phyloP scores from a whole-genome alignment of 2,888 invertebrate genomes.

The Megalurothrips usitatus region DNA sequence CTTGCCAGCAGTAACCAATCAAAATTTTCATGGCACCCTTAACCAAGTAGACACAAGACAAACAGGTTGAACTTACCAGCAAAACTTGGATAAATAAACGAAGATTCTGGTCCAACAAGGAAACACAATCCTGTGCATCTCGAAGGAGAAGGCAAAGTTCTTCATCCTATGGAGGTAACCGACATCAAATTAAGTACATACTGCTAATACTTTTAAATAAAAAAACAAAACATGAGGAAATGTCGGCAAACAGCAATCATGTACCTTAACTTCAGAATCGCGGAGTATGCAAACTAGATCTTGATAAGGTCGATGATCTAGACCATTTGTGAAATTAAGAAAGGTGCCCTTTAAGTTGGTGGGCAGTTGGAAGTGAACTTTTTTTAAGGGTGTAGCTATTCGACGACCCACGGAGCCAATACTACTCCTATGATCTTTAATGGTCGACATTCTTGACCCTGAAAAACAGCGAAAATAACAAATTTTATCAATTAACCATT shows the following conservation, averaged over 20 bases:
- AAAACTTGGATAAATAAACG: slow-evolving; percentile 57
- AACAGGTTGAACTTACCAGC: slow-evolving; percentile 43
- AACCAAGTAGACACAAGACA: background rate
- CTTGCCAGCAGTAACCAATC: background rate
- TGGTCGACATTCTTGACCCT: background rate
- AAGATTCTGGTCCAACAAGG: slow-evolving; percentile 55
- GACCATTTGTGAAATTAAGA: slow-evolving; percentile 46
- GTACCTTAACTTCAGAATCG: slow-evolving; percentile 49
- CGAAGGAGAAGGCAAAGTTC: slow-evolving; percentile 54
- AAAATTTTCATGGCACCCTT: too few species aligned
- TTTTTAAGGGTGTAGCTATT: slow-evolving; percentile 42
- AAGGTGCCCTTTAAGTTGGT: slow-evolving; percentile 50
- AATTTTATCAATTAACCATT: background rate
- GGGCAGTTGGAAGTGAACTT: slow-evolving; percentile 51
- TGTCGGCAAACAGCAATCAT: background rate
- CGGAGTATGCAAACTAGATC: slow-evolving; percentile 51
- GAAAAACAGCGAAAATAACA: background rate
- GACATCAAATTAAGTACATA: slow-evolving; percentile 28
- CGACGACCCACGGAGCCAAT: background rate
- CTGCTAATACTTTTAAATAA: slow-evolving; percentile 18
- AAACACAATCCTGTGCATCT: slow-evolving; percentile 56
- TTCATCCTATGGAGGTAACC: slow-evolving; percentile 49
- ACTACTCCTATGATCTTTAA: background rate
- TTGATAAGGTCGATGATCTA: slow-evolving; percentile 49
- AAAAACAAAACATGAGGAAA: background rate